Percentiles rank a stretch among this genome's conserved stretches.
Conservation (phyloP, 2,797 vertebrate species). For the Typhlichthys eigenmanni region DNA sequence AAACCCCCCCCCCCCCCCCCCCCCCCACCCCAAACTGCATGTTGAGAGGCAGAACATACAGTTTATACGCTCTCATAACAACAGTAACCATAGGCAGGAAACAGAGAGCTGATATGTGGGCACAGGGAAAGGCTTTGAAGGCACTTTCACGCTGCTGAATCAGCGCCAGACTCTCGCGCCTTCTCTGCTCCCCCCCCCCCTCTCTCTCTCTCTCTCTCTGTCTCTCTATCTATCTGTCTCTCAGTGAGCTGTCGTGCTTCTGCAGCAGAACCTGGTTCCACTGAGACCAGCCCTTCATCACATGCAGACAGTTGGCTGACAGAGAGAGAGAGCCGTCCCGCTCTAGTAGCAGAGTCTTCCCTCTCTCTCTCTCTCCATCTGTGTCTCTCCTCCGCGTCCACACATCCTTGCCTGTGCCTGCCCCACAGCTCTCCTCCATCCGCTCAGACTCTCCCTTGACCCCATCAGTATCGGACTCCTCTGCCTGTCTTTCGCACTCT, state of each 20-base stretch:
- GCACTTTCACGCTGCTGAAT: slow-evolving; percentile 59
- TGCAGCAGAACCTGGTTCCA: too few relatives aligned
- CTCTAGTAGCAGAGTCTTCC: slow-evolving; percentile 3
- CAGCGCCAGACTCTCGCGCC: slow-evolving; percentile 43
- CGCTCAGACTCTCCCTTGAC: too few relatives aligned
- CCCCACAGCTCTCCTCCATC: too few relatives aligned
- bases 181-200: slow-evolving; percentile 34
- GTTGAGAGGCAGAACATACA: slow-evolving; percentile 71
- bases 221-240: slow-evolving; percentile 35
- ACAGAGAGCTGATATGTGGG: slow-evolving; percentile 68
- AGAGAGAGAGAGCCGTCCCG: too few relatives aligned
- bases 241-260: too few relatives aligned
- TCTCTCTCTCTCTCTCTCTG: slow-evolving; percentile 33
- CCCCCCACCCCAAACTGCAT: slow-evolving; percentile 45
- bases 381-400: too few relatives aligned
- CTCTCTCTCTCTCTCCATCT: slow-evolving; percentile 15
- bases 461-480: too few relatives aligned
- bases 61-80: slow-evolving; percentile 74
- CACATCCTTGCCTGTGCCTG: too few relatives aligned
- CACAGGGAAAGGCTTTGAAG: slow-evolving; percentile 66
- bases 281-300: too few relatives aligned
- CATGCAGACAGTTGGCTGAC: too few relatives aligned
- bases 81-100: slow-evolving; percentile 70
- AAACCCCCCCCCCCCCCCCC: too few relatives aligned
- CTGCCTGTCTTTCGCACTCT: too few relatives aligned